Evolutionary conservation across 2,113 vertebrate genomes (phyloP).

Genomic region (Nycticebus coucang): DNA sequence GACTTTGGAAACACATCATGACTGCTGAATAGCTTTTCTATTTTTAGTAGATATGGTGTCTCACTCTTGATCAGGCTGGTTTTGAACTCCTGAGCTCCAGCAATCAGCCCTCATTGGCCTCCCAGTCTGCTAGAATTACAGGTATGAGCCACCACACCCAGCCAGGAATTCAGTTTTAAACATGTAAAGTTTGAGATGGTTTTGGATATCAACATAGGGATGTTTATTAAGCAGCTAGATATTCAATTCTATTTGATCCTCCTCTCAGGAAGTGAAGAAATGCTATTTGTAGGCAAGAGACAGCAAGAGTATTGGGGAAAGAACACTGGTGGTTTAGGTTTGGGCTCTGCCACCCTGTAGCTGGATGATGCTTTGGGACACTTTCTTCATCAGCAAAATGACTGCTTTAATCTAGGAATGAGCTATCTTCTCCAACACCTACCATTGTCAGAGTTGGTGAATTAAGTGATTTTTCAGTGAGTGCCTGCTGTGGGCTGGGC

Average conservation of each 20-base stretch:
- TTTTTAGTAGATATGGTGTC: too few species aligned
- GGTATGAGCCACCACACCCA: too few species aligned
- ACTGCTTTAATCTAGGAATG: neutral
- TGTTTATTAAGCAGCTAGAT: neutral
- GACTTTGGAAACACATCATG: too few species aligned
- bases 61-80: too few species aligned
- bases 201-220: neutral
- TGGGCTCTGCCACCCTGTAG: neutral
- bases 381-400: neutral
- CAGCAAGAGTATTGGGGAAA: neutral
- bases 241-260: neutral
- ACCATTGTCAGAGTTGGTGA: neutral
- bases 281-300: neutral
- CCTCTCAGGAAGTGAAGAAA: neutral
- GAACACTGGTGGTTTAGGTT: too few species aligned
- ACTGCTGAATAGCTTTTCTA: too few species aligned
- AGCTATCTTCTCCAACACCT: neutral
- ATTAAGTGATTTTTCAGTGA: neutral
- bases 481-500: neutral
- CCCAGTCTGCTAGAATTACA: too few species aligned
- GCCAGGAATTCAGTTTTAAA: neutral
- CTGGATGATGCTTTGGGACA: neutral
- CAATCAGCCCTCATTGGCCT: too few species aligned
- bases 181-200: neutral
- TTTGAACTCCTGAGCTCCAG: too few species aligned